Conservation (phyloP, 2,113 vertebrate species). For the Thermophis baileyi region DNA sequence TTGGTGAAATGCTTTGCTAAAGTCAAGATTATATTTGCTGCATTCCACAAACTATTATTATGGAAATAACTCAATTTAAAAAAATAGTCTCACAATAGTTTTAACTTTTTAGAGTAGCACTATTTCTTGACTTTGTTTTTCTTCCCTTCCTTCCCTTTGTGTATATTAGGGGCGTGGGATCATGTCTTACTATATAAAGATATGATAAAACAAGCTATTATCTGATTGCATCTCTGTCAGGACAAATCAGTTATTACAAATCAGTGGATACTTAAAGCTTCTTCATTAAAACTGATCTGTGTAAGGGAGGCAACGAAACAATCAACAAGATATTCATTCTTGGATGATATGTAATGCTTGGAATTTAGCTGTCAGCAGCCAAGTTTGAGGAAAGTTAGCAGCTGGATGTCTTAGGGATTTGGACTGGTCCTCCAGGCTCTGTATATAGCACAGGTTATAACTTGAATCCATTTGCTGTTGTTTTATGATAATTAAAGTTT, state of each 20-base stretch:
- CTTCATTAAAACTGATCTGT: slow-evolving; percentile 14
- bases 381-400: not conserved
- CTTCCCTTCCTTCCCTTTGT: not conserved
- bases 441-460: slow-evolving; percentile 26
- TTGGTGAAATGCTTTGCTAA: not conserved
- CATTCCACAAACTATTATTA: not conserved
- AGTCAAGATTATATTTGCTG: not conserved
- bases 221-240: not conserved
- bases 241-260: slow-evolving; percentile 4
- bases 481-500: not conserved
- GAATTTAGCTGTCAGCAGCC: slow-evolving; percentile 33
- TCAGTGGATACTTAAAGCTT: slow-evolving; percentile 31
- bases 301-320: slow-evolving; percentile 10
- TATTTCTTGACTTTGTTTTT: not conserved
- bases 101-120: not conserved
- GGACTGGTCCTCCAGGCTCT: slow-evolving; percentile 51
- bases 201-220: not conserved
- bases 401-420: not conserved
- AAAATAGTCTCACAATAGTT: not conserved
- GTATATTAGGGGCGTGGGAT: not conserved
- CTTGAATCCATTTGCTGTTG: not conserved
- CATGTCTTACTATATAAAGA: not conserved
- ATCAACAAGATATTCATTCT: slow-evolving; percentile 23
- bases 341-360: slow-evolving; percentile 41
- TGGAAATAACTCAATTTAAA: not conserved